A percentile compares a stretch with the other conserved stretches of the same genome.
phyloP scores from a whole-genome alignment of 1,140 invertebrate species.

The Calephelis virginiensis region DNA sequence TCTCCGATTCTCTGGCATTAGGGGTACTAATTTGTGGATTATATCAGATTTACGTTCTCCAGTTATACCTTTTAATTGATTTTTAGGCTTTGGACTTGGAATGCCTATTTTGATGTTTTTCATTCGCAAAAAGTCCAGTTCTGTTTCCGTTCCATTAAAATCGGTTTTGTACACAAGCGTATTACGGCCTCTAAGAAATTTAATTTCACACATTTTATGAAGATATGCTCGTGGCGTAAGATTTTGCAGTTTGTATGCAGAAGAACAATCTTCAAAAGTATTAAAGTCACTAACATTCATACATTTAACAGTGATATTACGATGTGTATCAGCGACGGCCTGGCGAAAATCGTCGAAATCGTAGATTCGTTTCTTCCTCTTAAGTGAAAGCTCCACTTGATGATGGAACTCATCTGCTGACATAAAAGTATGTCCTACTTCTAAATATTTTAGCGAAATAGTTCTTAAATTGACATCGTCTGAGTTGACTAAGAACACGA shows the following conservation, averaged over 20 bases:
- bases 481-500: constrained; percentile 16
- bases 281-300: constrained; percentile 16
- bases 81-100: too few species aligned
- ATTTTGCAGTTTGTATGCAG: constrained; percentile 24
- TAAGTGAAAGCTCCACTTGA: constrained; percentile 24
- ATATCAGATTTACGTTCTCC: too few species aligned
- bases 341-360: constrained; percentile 26
- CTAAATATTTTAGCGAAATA: constrained; percentile 28
- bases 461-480: constrained; percentile 12
- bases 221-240: constrained; percentile 13
- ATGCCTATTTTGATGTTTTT: constrained; percentile 31
- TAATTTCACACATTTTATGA: constrained; percentile 21
- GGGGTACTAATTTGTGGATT: too few species aligned
- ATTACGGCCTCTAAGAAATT: constrained; percentile 7
- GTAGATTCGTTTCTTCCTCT: constrained; percentile 23
- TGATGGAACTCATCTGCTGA: constrained; percentile 31
- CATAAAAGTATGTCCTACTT: constrained; percentile 27
- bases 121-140: constrained; percentile 24
- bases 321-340: constrained; percentile 19
- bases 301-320: constrained; percentile 17
- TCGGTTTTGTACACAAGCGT: constrained; percentile 18
- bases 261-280: constrained; percentile 28
- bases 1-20: too few species aligned
- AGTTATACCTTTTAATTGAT: too few species aligned
- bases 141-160: constrained; percentile 14